Evolutionary conservation across 1,140 invertebrate genomes (phyloP), one percentile per base, ranked within the genome.

Genomic region (Atta colombica): DNA sequence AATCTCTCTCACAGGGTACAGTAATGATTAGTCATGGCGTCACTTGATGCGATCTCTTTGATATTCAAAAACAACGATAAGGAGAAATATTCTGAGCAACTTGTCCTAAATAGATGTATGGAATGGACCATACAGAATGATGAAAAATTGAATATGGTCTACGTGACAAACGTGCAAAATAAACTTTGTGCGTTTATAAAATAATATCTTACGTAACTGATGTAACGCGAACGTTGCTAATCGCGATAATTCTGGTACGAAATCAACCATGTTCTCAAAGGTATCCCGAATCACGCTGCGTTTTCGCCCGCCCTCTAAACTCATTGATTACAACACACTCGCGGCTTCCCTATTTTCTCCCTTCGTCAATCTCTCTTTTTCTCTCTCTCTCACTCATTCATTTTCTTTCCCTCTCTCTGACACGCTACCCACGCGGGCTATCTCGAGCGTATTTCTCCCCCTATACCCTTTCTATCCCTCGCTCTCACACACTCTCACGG

Each of bases 261-360:
- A 61, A 63, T 18, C 35, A 84, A 84, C 69, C 69, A 39, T 61
- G 80, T 84, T 74, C 55, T 84, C 80, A 61, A 75, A 84, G 80
- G 69, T 84, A 35, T 5, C 39, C 69, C 45, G 69, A 84, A 84
- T 84, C 80, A 84, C 69, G 69, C 25, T 58, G 68, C 68, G 69
- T 28, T 84, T 69, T 84, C 69, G 80, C 55, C 58, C 39, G 55
- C 80, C 80, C 80, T 69, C 39, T 84, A 75, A 84, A 84, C 89
- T 85, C 90, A 91, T 91, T 91, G 89, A 91, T 91, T 90, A 90
- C 87, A 78, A 90, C 86, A 90, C 68, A 91, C 74, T 81, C 58
- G 51, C 60, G 58, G 80, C 61, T 77, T 85, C 63, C 60, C 63
- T 77, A 28, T 66, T 85, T 51, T 85, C 82, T 85, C 74, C 25